phyloP scores from a whole-genome alignment of 2,888 invertebrate genomes.

The Mesochorus sp. region DNA sequence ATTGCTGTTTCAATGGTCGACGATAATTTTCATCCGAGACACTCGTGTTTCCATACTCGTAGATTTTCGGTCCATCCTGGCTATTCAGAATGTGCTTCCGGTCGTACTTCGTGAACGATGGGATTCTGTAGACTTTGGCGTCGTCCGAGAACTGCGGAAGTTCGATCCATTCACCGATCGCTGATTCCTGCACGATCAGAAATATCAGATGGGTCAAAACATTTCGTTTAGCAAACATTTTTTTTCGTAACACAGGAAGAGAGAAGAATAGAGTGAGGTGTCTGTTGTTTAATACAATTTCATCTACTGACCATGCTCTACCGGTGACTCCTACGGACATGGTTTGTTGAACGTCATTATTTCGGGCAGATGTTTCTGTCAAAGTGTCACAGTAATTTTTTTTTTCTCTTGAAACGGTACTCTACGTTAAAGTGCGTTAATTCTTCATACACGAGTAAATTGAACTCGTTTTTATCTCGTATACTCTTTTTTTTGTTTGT shows the following conservation, averaged over 20 bases:
- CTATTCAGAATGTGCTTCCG: slow-evolving; percentile 18
- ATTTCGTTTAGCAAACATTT: slow-evolving; percentile 47
- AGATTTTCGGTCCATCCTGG: slow-evolving; percentile 11
- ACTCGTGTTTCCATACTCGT: slow-evolving; percentile 35
- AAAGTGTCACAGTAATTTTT: slow-evolving; percentile 53
- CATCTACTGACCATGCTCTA: slow-evolving; percentile 62
- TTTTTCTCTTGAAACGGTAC: slow-evolving; percentile 49
- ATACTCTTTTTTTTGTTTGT: slow-evolving; percentile 4
- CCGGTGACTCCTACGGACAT: slow-evolving; percentile 60
- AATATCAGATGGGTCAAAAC: slow-evolving; percentile 40
- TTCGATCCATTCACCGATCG: slow-evolving; percentile 77
- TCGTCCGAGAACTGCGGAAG: slow-evolving; percentile 78
- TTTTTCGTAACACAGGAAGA: background rate
- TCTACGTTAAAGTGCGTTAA: slow-evolving; percentile 11
- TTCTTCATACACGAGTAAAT: slow-evolving; percentile 7
- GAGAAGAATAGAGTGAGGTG: background rate
- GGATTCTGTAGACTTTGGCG: slow-evolving; percentile 72
- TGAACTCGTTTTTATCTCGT: background rate
- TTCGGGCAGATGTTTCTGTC: slow-evolving; percentile 73
- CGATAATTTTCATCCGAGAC: slow-evolving; percentile 23
- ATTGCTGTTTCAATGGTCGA: slow-evolving; percentile 5
- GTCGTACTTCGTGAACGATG: slow-evolving; percentile 31
- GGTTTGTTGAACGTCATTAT: slow-evolving; percentile 72
- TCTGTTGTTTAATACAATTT: slow-evolving; percentile 39
- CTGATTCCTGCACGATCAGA: slow-evolving; percentile 40